These are phyloP conservation scores for Alca torda DNA, from an alignment of 2,797 vertebrate genomes.

Conservation along the genomic window DNA sequence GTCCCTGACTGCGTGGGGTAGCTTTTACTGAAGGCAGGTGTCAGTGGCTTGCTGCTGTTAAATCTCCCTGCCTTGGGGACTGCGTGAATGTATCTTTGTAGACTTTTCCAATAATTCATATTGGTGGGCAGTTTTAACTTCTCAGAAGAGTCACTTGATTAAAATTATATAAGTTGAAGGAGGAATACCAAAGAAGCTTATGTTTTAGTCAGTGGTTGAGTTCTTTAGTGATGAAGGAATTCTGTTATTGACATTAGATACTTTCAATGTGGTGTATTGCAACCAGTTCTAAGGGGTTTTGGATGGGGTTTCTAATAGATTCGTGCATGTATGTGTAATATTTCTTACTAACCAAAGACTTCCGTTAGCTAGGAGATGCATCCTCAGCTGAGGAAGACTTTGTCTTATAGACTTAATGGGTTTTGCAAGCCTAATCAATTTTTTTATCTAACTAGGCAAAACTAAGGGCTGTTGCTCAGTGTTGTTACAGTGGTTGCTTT, in stretches of 20 bases:
- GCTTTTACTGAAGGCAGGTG: not conserved
- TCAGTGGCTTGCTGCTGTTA: not conserved
- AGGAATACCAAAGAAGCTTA: fast-evolving
- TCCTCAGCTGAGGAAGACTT: not conserved
- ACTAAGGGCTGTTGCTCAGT: not conserved
- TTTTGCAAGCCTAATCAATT: not conserved
- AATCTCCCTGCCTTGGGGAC: not conserved
- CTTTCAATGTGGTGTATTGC: not conserved
- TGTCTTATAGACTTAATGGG: not conserved
- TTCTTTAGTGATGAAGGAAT: not conserved
- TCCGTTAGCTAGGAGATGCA: not conserved
- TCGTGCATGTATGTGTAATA: not conserved
- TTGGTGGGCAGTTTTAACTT: not conserved
- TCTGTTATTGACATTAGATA: not conserved
- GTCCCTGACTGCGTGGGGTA: not conserved
- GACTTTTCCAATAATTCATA: not conserved
- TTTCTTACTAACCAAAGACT: not conserved
- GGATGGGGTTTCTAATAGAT: not conserved
- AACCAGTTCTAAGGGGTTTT: not conserved
- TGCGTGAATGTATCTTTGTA: not conserved
- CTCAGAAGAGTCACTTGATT: not conserved
- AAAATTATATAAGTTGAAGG: not conserved
- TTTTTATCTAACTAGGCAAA: not conserved
- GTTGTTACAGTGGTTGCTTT: not conserved
- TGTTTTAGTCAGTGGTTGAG: not conserved